Percentiles rank a stretch among this genome's conserved stretches.
Evolutionary conservation across 2,113 vertebrate species (phyloP).

Genomic region (Emydura subglobosa): DNA sequence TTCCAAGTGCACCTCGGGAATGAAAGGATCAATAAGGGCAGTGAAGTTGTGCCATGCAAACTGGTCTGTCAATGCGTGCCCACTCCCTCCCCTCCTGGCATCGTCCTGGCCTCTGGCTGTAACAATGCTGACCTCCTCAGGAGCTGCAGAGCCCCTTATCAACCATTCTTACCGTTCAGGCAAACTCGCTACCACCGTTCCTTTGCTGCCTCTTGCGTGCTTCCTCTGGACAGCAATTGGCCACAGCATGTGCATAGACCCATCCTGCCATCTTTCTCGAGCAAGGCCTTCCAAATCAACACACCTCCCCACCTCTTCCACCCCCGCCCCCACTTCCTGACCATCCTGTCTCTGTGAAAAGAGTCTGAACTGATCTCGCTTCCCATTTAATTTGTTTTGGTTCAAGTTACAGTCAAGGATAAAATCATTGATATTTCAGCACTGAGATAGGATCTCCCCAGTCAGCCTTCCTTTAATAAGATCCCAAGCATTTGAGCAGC

Average conservation of each 20-base stretch:
- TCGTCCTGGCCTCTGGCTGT: not conserved
- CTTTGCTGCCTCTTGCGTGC: fast-evolving
- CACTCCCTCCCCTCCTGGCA: fast-evolving
- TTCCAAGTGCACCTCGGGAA: not conserved
- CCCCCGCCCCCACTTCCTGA: not conserved
- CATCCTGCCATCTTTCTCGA: not conserved
- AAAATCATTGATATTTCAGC: not conserved
- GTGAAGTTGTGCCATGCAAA: fast-evolving
- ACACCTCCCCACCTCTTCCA: not conserved
- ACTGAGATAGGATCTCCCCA: conserved; percentile 21
- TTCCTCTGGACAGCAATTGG: not conserved
- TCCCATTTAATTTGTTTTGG: not conserved
- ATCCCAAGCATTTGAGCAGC: not conserved
- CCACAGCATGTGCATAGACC: not conserved
- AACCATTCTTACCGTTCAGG: not conserved
- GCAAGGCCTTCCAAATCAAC: not conserved
- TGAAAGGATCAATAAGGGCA: not conserved
- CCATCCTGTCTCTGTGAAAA: not conserved
- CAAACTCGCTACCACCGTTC: fast-evolving
- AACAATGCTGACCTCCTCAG: fast-evolving
- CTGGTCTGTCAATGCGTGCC: not conserved
- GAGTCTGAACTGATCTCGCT: not conserved
- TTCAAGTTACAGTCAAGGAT: not conserved
- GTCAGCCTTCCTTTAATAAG: conserved; percentile 21
- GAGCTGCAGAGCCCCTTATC: fast-evolving